Base-by-base conservation (phyloP, 2,888 invertebrate species). In the Drosophila suboccidentalis region DNA sequence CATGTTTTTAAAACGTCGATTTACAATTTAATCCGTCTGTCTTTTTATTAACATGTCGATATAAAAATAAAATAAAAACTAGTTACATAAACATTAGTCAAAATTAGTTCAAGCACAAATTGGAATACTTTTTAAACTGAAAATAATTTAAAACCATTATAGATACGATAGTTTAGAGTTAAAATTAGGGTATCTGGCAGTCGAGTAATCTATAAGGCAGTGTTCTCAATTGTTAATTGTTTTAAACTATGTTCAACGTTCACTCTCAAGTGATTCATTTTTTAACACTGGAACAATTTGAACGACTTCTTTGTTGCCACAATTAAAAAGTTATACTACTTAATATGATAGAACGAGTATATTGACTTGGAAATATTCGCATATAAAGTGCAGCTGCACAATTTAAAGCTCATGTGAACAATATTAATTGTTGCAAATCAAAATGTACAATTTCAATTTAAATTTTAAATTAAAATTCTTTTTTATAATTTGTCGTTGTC, bases 361-460 rank as follows among this genome's bases (percentile, higher is more conserved):
- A 34, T 36, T 38, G 11, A 51, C n/a, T 38, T 38, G 11, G 32
- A 32, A 55, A n/a, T 43, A n/a, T 9, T 43, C 19, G 32, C 29
- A 32, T 17, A 39, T 6, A 17, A 39, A 13, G 1, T 17, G 17
- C 11, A 17, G 6, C 4, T 9, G 10, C 4, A 41, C 17, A 39
- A 26, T 29, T 10, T 6, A 13, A 10, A 32, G 10, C 15, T 11
- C 22, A 15, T 32, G 22, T 41, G 19, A 2, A 26, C 26, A 43
- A 46, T 44, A 17, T 47, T 46, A 62, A 62, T 62, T 55, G 38
- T 9, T 8, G n/a, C 15, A 55, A 54, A 62, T 62, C 54, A 61
- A 61, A 54, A 22, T 54, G 36, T 36, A 26, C 36, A 46, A 29
- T 41, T 51, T 66, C 26, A 66, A 59, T 59, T 51, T 51, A 17